Conservation (phyloP, 2,888 invertebrate species). For the Protophormia terraenovae region DNA sequence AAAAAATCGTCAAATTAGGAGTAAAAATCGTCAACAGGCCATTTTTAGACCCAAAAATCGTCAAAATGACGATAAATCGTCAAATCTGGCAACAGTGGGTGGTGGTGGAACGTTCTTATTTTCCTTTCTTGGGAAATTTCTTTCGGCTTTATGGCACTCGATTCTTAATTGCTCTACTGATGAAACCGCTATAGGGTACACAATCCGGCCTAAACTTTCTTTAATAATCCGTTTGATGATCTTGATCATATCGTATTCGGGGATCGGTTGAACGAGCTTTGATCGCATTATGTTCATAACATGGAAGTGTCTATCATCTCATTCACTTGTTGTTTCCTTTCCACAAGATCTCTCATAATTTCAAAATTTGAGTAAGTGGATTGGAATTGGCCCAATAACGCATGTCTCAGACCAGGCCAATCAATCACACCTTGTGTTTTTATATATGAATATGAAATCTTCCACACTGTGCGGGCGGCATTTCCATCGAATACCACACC, state of each 20-base stretch:
- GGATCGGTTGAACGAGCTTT: not conserved
- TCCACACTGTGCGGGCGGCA: no score
- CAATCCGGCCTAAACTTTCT: not conserved
- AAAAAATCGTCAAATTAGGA: no score
- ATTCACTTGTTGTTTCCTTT: not conserved
- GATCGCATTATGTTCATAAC: not conserved
- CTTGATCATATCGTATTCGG: not conserved
- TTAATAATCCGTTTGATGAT: not conserved
- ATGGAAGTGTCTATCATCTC: not conserved
- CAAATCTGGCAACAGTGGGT: no score
- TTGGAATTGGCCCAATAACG: not conserved
- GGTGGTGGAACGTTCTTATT: no score
- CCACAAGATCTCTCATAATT: not conserved
- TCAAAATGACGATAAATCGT: no score
- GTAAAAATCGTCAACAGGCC: no score
- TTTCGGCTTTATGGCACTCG: constrained; percentile 10
- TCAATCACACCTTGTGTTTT: not conserved
- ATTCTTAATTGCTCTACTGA: no score
- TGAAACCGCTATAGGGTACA: constrained; percentile 11
- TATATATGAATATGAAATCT: no score
- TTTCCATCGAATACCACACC: no score
- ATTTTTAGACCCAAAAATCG: no score
- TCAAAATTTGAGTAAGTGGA: not conserved
- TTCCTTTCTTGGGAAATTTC: not conserved
- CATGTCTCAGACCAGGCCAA: not conserved